Evolutionary conservation across 2,797 vertebrate species (phyloP).

Genomic region (Rhyacichthys aspro): DNA sequence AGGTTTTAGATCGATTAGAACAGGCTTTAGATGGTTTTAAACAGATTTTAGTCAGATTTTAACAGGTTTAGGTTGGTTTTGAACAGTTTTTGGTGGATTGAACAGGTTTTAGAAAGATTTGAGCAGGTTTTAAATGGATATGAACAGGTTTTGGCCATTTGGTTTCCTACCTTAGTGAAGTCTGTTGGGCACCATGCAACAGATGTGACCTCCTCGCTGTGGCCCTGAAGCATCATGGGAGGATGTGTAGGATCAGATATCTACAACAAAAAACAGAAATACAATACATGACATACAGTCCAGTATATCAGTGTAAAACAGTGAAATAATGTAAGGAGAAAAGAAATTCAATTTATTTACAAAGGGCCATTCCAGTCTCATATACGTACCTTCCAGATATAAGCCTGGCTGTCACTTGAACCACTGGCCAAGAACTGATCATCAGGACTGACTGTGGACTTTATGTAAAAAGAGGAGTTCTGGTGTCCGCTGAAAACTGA

Average conservation of each 20-base stretch:
- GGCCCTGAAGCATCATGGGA: constrained; percentile 89
- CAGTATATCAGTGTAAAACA: background rate
- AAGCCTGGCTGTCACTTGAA: constrained; percentile 88
- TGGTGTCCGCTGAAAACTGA: constrained; percentile 90
- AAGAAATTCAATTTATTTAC: no score
- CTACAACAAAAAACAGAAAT: constrained; percentile 68
- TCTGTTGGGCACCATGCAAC: constrained; percentile 96
- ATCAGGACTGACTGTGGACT: constrained; percentile 92
- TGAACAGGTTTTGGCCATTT: no score
- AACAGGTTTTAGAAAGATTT: no score
- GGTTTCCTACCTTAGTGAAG: constrained; percentile 89
- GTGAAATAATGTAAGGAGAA: background rate
- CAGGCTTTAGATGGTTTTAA: no score
- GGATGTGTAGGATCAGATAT: constrained; percentile 85
- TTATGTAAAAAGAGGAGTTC: constrained; percentile 95
- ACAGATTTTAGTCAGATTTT: no score
- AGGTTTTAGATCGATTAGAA: no score
- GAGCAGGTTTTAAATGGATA: no score
- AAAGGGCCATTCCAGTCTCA: no score
- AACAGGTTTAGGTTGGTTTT: background rate
- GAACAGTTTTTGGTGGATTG: no score
- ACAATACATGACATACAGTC: background rate
- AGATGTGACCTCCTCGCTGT: constrained; percentile 94
- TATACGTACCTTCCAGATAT: constrained; percentile 93
- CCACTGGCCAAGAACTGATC: constrained; percentile 95